Evolutionary conservation across 1,140 invertebrate species (phyloP).

Genomic region (Gyrodactylus salaris): DNA sequence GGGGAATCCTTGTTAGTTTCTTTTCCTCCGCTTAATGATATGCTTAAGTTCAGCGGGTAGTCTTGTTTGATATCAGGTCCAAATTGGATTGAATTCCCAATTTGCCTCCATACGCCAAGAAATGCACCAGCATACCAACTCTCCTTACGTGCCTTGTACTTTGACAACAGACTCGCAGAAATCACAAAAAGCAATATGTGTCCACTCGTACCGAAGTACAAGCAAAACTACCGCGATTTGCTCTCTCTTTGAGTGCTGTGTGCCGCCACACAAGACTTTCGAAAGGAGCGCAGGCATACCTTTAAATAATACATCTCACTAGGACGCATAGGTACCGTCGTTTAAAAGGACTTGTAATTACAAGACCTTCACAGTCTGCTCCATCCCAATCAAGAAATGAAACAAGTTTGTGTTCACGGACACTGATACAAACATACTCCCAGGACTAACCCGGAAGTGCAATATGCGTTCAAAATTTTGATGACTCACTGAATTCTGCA

Average conservation of each 20-base stretch:
- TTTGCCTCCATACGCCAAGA: background rate
- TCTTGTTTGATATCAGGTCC: slow-evolving; percentile 35
- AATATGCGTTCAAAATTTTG: background rate
- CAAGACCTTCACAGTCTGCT: background rate
- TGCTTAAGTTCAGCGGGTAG: slow-evolving; percentile 48
- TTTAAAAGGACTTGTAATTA: too few species aligned
- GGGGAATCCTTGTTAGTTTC: slow-evolving; percentile 54
- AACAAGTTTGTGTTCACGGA: background rate
- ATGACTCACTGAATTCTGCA: background rate
- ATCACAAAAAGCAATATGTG: background rate
- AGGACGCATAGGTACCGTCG: too few species aligned
- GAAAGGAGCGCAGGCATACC: too few species aligned
- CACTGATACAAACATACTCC: background rate
- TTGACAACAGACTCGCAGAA: background rate
- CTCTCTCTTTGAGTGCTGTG: too few species aligned
- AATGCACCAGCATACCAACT: background rate
- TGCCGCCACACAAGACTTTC: too few species aligned
- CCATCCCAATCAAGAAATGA: background rate
- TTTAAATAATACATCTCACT: too few species aligned
- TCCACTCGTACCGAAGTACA: background rate
- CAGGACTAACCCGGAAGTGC: background rate
- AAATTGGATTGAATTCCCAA: slow-evolving; percentile 30
- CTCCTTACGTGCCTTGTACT: background rate
- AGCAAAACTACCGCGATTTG: background rate
- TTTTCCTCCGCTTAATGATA: slow-evolving; percentile 63